Conservation (phyloP, 2,797 vertebrate species). For the Lepidocolaptes lacrymiger region DNA sequence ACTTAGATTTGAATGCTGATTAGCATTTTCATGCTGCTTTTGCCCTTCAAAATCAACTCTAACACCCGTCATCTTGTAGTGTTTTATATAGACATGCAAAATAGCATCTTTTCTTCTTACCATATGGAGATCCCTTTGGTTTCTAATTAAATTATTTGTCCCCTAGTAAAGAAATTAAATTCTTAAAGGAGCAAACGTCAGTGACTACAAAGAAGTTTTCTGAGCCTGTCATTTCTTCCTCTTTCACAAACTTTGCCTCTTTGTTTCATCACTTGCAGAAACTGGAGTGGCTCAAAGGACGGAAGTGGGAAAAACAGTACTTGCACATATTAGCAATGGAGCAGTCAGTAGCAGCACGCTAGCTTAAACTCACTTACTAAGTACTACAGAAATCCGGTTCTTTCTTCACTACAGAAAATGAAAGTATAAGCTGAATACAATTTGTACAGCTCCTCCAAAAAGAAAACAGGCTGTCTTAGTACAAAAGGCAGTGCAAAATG, state of each 20-base stretch:
- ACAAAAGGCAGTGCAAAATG: not conserved
- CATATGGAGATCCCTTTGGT: not conserved
- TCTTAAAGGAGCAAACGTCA: not conserved
- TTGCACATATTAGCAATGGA: accelerated
- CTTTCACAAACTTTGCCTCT: not conserved
- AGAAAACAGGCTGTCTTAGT: not conserved
- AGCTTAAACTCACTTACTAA: not conserved
- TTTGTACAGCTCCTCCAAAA: not conserved
- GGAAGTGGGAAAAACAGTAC: not conserved
- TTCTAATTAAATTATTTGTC: not conserved
- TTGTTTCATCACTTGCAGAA: not conserved
- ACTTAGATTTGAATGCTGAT: not conserved
- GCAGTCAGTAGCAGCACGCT: not conserved
- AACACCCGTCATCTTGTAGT: not conserved
- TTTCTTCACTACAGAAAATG: not conserved
- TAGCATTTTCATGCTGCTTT: not conserved
- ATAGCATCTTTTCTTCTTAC: not conserved
- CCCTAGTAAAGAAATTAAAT: not conserved
- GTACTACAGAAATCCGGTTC: not conserved
- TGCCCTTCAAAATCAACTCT: not conserved
- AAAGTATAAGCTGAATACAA: not conserved
- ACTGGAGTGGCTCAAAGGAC: not conserved
- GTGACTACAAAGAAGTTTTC: not conserved
- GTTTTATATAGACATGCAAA: not conserved
- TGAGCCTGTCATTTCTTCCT: not conserved